phyloP scores from a whole-genome alignment of 2,797 vertebrate species.

The Spheniscus humboldti region DNA sequence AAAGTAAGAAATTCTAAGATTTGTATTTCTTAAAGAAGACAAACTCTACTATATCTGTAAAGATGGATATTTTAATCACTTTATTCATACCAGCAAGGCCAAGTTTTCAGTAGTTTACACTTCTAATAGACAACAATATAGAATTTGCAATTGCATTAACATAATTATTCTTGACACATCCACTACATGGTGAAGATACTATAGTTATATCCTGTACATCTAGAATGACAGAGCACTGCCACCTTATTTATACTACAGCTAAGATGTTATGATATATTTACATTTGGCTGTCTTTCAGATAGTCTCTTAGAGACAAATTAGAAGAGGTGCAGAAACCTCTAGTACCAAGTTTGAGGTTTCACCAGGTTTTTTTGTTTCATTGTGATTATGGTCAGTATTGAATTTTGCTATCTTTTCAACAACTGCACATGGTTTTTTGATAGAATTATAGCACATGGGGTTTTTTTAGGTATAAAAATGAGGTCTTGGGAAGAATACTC shows the following conservation, averaged over 20 bases:
- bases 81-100: constrained; percentile 68
- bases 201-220: constrained; percentile 2
- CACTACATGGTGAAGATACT: constrained; percentile 24
- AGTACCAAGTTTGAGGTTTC: neutral
- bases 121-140: constrained; percentile 67
- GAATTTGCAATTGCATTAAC: constrained; percentile 51
- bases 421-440: neutral
- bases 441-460: neutral
- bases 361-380: neutral
- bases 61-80: constrained; percentile 60
- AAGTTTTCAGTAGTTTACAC: constrained; percentile 68
- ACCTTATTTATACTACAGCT: neutral
- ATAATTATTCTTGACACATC: constrained; percentile 33
- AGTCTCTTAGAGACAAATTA: constrained; percentile 61
- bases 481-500: neutral
- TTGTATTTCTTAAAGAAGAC: neutral
- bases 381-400: neutral
- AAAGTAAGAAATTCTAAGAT: neutral
- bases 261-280: neutral
- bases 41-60: neutral
- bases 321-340: constrained; percentile 13
- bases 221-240: constrained; percentile 8
- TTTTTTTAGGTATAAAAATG: neutral
- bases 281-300: constrained; percentile 25
- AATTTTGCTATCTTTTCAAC: neutral